Conservation (phyloP, 2,797 vertebrate species). For the Percopsis omiscomaycus region DNA sequence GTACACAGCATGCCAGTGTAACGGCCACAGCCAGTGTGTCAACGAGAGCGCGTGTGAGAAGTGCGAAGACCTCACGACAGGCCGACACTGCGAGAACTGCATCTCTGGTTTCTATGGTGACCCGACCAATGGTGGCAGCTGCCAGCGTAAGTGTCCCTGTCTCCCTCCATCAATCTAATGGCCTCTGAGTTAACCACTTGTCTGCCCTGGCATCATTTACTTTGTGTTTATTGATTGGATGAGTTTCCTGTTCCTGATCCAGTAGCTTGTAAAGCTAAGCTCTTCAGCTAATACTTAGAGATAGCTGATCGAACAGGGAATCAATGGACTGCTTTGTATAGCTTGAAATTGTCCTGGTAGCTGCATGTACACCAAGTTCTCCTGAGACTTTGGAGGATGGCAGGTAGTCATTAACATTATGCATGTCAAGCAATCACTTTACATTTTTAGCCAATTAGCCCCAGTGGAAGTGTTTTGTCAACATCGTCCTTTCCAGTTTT, state of each 20-base stretch:
- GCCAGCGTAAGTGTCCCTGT: slow-evolving; percentile 86
- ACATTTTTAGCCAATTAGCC: background rate
- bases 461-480: background rate
- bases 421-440: background rate
- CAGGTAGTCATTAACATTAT: no score
- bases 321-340: slow-evolving; percentile 50
- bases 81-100: slow-evolving; percentile 93
- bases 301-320: slow-evolving; percentile 44
- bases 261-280: slow-evolving; percentile 27
- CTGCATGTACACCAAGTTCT: background rate
- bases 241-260: slow-evolving; percentile 34
- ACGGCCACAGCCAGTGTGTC: slow-evolving; percentile 93
- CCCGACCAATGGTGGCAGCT: slow-evolving; percentile 94
- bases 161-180: fast-evolving
- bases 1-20: slow-evolving; percentile 91
- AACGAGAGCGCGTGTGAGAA: slow-evolving; percentile 94
- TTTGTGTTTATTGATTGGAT: slow-evolving; percentile 43
- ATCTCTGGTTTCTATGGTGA: slow-evolving; percentile 95
- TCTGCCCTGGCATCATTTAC: slow-evolving; percentile 28
- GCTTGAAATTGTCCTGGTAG: slow-evolving; percentile 10
- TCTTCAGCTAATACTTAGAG: slow-evolving; percentile 27
- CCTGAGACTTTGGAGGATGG: no score
- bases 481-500: no score
- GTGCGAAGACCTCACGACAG: slow-evolving; percentile 93
- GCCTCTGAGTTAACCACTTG: slow-evolving; percentile 17